Base-by-base conservation (phyloP, 2,888 invertebrate species). In the Parnassius smintheus region DNA sequence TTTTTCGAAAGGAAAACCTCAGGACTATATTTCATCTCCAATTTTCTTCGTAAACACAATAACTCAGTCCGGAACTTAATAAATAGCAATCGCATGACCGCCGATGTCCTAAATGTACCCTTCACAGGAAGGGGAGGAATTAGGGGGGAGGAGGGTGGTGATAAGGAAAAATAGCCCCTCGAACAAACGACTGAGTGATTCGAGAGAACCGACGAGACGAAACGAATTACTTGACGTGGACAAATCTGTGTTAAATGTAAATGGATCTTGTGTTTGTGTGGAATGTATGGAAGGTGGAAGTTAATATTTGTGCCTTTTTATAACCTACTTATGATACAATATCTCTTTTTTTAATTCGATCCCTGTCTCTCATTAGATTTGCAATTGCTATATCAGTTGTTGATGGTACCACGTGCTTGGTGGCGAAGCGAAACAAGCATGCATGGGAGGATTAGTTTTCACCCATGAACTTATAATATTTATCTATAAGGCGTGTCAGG, bases 21-120 rank as follows among this genome's bases (percentile, higher is more conserved):
- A 46, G 25, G 12, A 2, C 12, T 8, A 9, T 48, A 62, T 62
- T 62, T 62, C 18, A 57, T 57, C 57, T 57, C 57, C 56, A 35
- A 49, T 62, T 53, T 62, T 53, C 49, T 51, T 41, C 7, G 49
- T 57, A 57, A 56, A 61, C 61, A 61, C 52, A 61, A 61, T 61
- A 56, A 61, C 52, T 52, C n/a, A 12, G 9, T 53, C 25, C 57
- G 48, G 53, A 35, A 13, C 22, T 22, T 53, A 57, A 61, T 55
- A 56, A 61, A 56, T 58, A 50, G 42, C 54, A 44, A 50, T 44
- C 13, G 49, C 44, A 8, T 49, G 45, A 48, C 49, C 53, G 22
- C 11, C 22, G 46, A 51, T 18, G 45, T 56, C 45, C 56, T 35
- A 56, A 61, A 56, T 61, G 55, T 62, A 56, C 56, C 57, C 9